These are phyloP conservation scores for Thunnus maccoyii DNA, from an alignment of 2,113 vertebrate species.

Conservation along the genomic window DNA sequence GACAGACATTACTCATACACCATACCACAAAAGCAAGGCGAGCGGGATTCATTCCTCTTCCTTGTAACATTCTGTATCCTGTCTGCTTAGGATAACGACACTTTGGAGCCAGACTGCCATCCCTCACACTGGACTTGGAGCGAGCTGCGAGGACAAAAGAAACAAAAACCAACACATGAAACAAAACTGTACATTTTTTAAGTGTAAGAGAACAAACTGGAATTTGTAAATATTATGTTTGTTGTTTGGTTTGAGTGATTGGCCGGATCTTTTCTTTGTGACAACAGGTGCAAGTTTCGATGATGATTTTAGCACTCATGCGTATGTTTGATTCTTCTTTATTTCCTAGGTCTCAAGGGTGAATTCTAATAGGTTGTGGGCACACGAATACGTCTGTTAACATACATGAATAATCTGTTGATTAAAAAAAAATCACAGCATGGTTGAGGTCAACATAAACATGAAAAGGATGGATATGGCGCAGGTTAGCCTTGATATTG, in stretches of 20 bases:
- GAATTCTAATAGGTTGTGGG: slow-evolving; percentile 60
- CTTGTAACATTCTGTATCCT: slow-evolving; percentile 60
- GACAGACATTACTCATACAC: slow-evolving; percentile 72
- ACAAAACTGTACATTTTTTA: slow-evolving; percentile 86
- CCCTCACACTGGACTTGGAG: slow-evolving; percentile 72
- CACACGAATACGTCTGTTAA: slow-evolving; percentile 46
- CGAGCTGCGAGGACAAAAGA: slow-evolving; percentile 57
- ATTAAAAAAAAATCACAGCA: slow-evolving; percentile 40
- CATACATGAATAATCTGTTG: slow-evolving; percentile 28
- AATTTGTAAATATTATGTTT: slow-evolving; percentile 90
- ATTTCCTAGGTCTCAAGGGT: slow-evolving; percentile 56
- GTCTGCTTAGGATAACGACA: slow-evolving; percentile 66
- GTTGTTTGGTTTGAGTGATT: slow-evolving; percentile 85
- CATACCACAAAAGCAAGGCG: slow-evolving; percentile 59
- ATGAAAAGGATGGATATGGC: slow-evolving; percentile 43
- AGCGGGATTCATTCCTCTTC: slow-evolving; percentile 17
- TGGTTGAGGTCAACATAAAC: slow-evolving; percentile 49
- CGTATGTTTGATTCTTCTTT: slow-evolving; percentile 68
- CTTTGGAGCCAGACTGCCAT: slow-evolving; percentile 77
- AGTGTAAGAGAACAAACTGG: slow-evolving; percentile 83
- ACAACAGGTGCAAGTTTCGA: slow-evolving; percentile 86
- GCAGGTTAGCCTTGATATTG: slow-evolving; percentile 55
- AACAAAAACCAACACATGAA: slow-evolving; percentile 69
- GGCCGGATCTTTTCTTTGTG: slow-evolving; percentile 81
- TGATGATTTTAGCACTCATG: slow-evolving; percentile 65